Conservation (phyloP, 2,113 vertebrate species). For the Macrotus californicus region DNA sequence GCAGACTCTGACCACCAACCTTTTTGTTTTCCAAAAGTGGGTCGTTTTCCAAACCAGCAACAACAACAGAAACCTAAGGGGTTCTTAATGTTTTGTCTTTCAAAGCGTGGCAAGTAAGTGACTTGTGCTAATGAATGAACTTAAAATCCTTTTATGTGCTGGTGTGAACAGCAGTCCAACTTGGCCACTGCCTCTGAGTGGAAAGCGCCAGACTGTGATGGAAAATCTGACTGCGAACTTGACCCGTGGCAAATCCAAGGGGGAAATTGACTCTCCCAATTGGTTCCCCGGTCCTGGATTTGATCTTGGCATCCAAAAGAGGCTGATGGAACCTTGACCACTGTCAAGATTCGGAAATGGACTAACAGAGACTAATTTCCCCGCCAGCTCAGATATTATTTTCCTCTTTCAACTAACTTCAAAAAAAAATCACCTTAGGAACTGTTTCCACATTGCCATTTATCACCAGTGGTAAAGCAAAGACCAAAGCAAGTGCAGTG, state of each 20-base stretch:
- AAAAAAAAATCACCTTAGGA: not conserved
- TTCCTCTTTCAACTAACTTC: not conserved
- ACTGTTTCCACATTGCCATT: not conserved
- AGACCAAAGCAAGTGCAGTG: no score
- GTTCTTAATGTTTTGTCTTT: not conserved
- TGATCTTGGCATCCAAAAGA: not conserved
- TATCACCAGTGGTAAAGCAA: no score
- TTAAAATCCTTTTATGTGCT: not conserved
- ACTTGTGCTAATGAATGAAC: not conserved
- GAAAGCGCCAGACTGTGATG: not conserved
- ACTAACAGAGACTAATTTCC: not conserved
- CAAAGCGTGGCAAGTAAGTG: not conserved
- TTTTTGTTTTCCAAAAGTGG: not conserved
- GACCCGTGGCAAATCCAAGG: not conserved
- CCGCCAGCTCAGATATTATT: not conserved
- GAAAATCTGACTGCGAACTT: not conserved
- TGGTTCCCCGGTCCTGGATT: not conserved
- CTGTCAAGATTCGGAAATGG: not conserved
- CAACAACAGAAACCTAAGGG: not conserved
- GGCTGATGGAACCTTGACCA: not conserved
- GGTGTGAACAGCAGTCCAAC: not conserved
- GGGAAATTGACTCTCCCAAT: not conserved
- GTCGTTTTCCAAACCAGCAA: not conserved
- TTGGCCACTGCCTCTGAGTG: not conserved
- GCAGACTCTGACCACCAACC: not conserved